Conservation (phyloP, 2,113 vertebrate species). For the Gallinago jamesoni region DNA sequence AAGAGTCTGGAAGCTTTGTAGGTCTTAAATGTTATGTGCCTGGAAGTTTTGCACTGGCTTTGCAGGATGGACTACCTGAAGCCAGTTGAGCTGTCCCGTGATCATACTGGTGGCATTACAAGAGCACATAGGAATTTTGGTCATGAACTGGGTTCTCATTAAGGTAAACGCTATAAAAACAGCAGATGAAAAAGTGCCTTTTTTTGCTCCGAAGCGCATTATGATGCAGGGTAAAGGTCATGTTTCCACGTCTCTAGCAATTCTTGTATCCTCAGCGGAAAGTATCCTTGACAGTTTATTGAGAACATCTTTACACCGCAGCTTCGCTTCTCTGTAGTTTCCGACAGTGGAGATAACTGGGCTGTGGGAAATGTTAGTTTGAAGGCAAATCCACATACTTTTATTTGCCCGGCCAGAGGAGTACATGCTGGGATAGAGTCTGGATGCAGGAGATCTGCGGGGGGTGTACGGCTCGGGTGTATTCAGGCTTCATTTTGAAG, state of each 20-base stretch:
- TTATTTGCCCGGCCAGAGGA: not conserved
- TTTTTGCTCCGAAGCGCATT: not conserved
- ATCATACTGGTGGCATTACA: not conserved
- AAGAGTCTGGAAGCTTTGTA: not conserved
- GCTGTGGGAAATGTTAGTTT: not conserved
- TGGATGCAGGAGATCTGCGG: not conserved
- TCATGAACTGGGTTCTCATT: not conserved
- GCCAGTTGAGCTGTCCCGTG: not conserved
- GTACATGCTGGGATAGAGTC: not conserved
- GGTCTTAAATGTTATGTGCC: not conserved
- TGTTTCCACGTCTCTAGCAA: not conserved
- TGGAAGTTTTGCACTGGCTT: not conserved
- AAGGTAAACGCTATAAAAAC: not conserved
- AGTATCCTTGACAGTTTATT: constrained; percentile 13
- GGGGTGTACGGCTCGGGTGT: not conserved
- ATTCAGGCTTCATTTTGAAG: not conserved
- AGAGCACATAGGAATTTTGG: not conserved
- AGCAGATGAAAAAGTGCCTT: not conserved
- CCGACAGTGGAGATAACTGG: not conserved
- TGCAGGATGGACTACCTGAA: not conserved
- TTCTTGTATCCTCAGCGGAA: not conserved
- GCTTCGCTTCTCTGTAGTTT: not conserved
- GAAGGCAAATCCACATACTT: not conserved
- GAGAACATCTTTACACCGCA: constrained; percentile 3
- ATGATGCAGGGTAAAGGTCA: not conserved